Percentiles rank a stretch among this genome's conserved stretches.
Evolutionary conservation across 2,113 vertebrate species (phyloP).

Genomic region (Bagarius yarrelli): DNA sequence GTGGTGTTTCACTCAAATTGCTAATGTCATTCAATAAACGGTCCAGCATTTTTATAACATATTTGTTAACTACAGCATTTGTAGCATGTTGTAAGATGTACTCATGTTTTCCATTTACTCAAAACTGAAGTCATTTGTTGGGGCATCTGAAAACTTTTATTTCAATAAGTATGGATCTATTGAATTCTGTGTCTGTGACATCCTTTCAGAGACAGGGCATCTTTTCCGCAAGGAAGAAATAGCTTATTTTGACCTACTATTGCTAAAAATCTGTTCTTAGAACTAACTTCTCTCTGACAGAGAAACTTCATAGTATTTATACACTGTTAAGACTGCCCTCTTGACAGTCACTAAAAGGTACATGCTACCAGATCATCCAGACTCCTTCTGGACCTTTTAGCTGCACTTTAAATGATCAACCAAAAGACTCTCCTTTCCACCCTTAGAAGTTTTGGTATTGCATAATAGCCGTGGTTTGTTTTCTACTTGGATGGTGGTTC

Average conservation of each 20-base stretch:
- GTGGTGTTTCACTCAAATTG: constrained; percentile 5
- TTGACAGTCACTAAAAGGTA: no score
- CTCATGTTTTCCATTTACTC: not conserved
- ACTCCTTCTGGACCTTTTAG: no score
- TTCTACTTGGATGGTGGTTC: no score
- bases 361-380: no score
- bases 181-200: no score
- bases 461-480: no score
- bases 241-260: not conserved
- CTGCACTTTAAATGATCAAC: no score
- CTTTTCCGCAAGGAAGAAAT: not conserved
- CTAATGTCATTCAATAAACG: constrained; percentile 12
- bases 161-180: no score
- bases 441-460: no score
- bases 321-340: no score
- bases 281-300: not conserved
- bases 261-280: not conserved
- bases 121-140: constrained; percentile 6
- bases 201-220: not conserved
- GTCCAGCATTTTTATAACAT: constrained; percentile 7
- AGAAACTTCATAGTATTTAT: not conserved
- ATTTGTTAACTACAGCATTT: not conserved
- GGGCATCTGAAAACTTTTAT: not conserved
- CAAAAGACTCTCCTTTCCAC: no score
- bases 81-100: not conserved